Percentiles rank a stretch among this genome's conserved stretches.
These are phyloP conservation scores for Meles meles DNA, from an alignment of 2,113 vertebrate genomes.

Conservation along the genomic window DNA sequence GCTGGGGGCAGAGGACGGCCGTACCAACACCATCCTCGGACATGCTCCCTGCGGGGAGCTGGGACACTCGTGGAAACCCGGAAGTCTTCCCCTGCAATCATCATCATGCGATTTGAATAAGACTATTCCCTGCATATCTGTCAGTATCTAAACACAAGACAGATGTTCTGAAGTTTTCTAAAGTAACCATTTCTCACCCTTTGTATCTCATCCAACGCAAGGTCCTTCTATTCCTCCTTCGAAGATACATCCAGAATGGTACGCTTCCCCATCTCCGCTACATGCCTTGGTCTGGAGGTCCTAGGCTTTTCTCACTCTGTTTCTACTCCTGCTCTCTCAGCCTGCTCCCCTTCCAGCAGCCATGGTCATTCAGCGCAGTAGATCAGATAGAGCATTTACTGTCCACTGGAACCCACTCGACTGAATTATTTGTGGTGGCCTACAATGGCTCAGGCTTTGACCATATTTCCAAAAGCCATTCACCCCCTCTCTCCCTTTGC, in stretches of 20 bases:
- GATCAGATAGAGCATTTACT: accelerated
- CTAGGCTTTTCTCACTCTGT: neutral
- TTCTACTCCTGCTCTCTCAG: neutral
- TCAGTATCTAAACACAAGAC: neutral
- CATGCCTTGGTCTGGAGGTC: accelerated
- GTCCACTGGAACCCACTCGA: neutral
- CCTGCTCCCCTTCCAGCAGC: neutral
- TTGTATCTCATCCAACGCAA: neutral
- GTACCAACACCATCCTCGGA: accelerated
- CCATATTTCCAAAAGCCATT: no score
- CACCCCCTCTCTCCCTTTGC: neutral
- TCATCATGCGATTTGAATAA: neutral
- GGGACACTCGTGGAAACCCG: neutral
- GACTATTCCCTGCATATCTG: neutral
- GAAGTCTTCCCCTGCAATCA: neutral
- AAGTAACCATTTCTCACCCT: neutral
- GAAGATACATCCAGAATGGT: neutral
- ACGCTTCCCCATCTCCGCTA: accelerated
- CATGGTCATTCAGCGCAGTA: accelerated
- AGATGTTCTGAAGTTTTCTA: neutral
- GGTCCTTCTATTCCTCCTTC: neutral
- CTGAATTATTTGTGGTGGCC: accelerated
- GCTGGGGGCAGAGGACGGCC: neutral
- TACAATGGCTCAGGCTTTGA: neutral
- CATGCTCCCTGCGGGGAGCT: neutral